A percentile compares a stretch with the other conserved stretches of the same genome.
Conservation (phyloP, 2,113 vertebrate species). For the Morone chrysops region DNA sequence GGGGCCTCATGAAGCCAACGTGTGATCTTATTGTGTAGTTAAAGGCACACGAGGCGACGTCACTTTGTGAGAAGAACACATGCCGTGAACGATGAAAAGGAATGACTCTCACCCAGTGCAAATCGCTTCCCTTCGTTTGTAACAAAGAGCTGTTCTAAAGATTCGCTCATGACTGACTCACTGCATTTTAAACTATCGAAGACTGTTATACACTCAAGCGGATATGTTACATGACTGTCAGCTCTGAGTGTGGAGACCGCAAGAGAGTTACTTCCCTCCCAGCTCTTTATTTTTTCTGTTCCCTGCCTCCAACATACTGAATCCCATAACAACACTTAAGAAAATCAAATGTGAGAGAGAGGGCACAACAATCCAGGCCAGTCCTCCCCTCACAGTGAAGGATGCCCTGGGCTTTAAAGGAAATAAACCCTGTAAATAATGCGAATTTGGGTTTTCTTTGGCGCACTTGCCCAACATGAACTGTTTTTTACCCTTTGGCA, state of each 20-base stretch:
- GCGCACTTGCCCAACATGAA: constrained; percentile 47
- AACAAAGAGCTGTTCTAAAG: not conserved
- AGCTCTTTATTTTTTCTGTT: constrained; percentile 23
- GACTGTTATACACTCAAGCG: not conserved
- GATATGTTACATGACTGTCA: constrained; percentile 23
- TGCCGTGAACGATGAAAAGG: not conserved
- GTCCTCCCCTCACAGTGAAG: constrained; percentile 5
- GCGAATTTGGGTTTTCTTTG: constrained; percentile 25
- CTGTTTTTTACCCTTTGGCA: constrained; percentile 42
- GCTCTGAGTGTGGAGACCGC: not conserved
- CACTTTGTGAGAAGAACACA: constrained; percentile 13
- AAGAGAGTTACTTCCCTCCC: constrained; percentile 4
- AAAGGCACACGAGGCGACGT: not conserved
- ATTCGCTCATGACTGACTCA: not conserved
- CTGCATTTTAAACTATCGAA: not conserved
- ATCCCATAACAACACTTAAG: constrained; percentile 27
- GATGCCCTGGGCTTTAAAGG: constrained; percentile 12
- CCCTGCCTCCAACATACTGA: constrained; percentile 22
- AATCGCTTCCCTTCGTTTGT: constrained; percentile 6
- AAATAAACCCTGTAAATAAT: constrained; percentile 64
- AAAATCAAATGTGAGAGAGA: constrained; percentile 38
- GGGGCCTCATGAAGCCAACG: constrained; percentile 4
- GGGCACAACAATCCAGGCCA: constrained; percentile 32
- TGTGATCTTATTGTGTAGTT: not conserved
- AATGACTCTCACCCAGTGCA: not conserved